These are phyloP conservation scores for Timema podura DNA, from an alignment of 2,888 invertebrate genomes.

Conservation along the genomic window DNA sequence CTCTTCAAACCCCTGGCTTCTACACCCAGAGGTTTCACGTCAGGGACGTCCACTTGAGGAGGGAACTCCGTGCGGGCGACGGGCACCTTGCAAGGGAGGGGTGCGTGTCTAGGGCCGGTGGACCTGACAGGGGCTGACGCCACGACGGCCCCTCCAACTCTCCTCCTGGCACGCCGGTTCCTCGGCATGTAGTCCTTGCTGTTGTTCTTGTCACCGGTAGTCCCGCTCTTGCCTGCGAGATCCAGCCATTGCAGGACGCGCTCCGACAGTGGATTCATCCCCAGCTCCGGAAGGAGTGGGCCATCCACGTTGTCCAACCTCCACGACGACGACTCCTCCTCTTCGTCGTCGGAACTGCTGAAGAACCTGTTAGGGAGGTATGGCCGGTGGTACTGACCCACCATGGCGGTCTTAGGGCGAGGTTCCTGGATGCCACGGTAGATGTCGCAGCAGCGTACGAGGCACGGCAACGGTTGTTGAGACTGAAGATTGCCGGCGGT, in stretches of 20 bases:
- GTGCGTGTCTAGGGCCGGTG: too few species aligned
- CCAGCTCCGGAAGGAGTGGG: slow-evolving; percentile 9
- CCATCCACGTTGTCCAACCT: slow-evolving; percentile 12
- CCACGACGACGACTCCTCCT: slow-evolving; percentile 1
- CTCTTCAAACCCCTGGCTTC: neutral
- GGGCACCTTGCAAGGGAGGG: neutral
- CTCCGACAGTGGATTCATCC: slow-evolving; percentile 55
- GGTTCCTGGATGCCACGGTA: neutral
- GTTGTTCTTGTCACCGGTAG: neutral
- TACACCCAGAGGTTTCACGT: neutral
- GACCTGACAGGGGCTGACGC: too few species aligned
- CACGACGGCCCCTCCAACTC: too few species aligned
- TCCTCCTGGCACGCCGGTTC: too few species aligned
- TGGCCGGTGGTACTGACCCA: slow-evolving; percentile 25
- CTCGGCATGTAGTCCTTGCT: neutral
- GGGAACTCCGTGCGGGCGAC: neutral
- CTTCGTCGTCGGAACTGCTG: slow-evolving; percentile 21
- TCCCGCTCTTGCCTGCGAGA: slow-evolving; percentile 53
- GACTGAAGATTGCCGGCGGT: neutral
- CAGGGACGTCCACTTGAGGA: neutral
- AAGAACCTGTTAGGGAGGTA: slow-evolving; percentile 20
- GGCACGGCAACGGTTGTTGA: neutral
- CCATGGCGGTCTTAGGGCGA: slow-evolving; percentile 6
- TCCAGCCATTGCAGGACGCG: slow-evolving; percentile 77
- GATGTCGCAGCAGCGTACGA: slow-evolving; percentile 15